Evolutionary conservation across 2,113 vertebrate species (phyloP), one percentile per base, ranked within the genome.

Genomic region (Calidris pugnax): DNA sequence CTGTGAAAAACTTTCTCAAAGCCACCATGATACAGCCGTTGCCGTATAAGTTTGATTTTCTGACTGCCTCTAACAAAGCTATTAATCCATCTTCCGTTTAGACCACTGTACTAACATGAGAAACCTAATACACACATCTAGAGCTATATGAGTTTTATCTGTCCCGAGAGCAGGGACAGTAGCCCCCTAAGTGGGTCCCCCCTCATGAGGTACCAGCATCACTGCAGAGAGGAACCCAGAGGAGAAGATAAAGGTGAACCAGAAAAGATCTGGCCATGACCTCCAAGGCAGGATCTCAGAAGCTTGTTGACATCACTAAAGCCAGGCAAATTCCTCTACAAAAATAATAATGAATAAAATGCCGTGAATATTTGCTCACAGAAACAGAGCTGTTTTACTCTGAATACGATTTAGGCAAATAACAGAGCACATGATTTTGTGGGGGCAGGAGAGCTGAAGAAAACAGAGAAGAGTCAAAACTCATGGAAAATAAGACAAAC

Each of bases 311-410:
- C 75, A 93, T 76, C 87, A 82, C 4, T 9, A 50, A 87, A 93
- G 35, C 9, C 66, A 37, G 62, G 76, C 33, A 67, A 96, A 87
- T 97, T 96, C 92, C 87, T 92, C 92, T 76, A 62, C 37, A 62
- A 72, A 93, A 89, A 92, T 85, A 89, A 95, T 41, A 72, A 90
- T 85, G 75, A 94, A 94, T 94, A 87, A 96, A 96, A 95, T 95
- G 62, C 87, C 93, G 62, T 0, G 2, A 86, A 95, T 97, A 93
- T 85, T 97, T 95, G 83, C 80, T 93, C n/a, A 89, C 90, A 95
- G 88, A 86, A 95, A 79, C 78, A 45, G 66, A 76, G 87, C 81
- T 95, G 95, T 86, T 95, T 92, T 79, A 76, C 53, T 32, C 86
- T 72, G 94, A 85, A 85, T 93, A 41, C 20, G 62, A 95, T 78